A percentile compares a stretch with the other conserved stretches of the same genome.
Evolutionary conservation across 2,797 vertebrate species (phyloP).

Genomic region (Galago senegalensis): DNA sequence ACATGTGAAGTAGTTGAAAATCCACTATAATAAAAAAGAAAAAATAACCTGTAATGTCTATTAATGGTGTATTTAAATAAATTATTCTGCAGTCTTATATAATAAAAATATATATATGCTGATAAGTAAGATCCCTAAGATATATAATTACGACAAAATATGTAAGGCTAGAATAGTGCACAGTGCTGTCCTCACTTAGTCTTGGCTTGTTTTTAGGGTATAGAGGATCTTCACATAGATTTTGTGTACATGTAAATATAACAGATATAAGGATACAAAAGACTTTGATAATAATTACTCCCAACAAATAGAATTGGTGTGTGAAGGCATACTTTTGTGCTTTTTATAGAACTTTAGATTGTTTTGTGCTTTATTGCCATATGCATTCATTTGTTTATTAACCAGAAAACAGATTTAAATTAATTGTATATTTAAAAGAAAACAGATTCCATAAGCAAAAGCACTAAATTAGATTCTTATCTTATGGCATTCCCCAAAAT

Average conservation of each 20-base stretch:
- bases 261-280: accelerated
- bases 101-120: background rate
- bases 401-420: background rate
- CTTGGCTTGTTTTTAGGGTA: background rate
- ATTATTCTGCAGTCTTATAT: background rate
- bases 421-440: background rate
- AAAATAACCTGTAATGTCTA: background rate
- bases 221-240: background rate
- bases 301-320: background rate
- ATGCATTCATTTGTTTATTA: background rate
- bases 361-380: background rate
- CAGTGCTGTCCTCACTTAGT: background rate
- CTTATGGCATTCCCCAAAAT: background rate
- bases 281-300: background rate
- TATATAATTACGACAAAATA: background rate
- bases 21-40: background rate
- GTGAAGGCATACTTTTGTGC: background rate
- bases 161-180: background rate
- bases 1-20: background rate
- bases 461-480: background rate
- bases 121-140: background rate
- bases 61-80: background rate
- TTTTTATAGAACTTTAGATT: background rate
- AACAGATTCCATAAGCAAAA: background rate
- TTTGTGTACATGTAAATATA: background rate